Percentiles rank a stretch among this genome's conserved stretches.
Conservation (phyloP, 2,888 invertebrate species). For the Dyspetes luteomarginatus region DNA sequence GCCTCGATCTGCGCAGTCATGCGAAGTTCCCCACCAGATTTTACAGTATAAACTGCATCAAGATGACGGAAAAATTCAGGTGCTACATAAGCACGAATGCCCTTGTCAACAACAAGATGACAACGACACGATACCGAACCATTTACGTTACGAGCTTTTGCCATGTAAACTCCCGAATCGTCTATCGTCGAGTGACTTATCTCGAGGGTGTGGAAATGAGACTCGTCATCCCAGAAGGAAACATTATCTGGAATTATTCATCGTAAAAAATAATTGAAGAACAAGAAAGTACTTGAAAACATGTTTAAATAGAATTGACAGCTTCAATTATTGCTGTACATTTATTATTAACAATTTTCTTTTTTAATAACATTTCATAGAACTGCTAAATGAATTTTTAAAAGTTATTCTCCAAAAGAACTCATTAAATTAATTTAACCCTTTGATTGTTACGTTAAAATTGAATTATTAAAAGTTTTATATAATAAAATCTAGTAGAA, state of each 20-base stretch:
- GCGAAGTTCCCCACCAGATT: constrained; percentile 87
- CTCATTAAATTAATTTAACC: too few relatives aligned
- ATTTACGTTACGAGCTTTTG: constrained; percentile 90
- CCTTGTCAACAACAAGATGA: constrained; percentile 91
- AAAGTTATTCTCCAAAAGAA: too few relatives aligned
- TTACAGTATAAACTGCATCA: constrained; percentile 87
- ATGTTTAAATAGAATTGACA: too few relatives aligned
- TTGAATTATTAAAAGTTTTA: too few relatives aligned
- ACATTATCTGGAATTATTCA: constrained; percentile 45
- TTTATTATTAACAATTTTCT: too few relatives aligned
- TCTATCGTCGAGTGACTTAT: constrained; percentile 90
- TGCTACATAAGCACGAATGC: constrained; percentile 91
- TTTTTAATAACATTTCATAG: too few relatives aligned
- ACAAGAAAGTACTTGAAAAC: too few relatives aligned
- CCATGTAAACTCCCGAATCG: constrained; percentile 92
- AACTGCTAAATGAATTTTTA: too few relatives aligned
- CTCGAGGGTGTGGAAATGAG: constrained; percentile 93
- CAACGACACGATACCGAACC: constrained; percentile 93
- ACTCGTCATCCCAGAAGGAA: constrained; percentile 86
- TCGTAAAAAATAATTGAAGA: neutral
- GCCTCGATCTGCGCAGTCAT: constrained; percentile 85
- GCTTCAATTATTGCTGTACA: too few relatives aligned
- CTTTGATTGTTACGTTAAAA: too few relatives aligned
- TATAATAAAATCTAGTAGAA: too few relatives aligned
- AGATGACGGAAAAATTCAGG: constrained; percentile 90